These are phyloP conservation scores for Nannospalax galili DNA, from an alignment of 2,113 vertebrate genomes.

Conservation along the genomic window DNA sequence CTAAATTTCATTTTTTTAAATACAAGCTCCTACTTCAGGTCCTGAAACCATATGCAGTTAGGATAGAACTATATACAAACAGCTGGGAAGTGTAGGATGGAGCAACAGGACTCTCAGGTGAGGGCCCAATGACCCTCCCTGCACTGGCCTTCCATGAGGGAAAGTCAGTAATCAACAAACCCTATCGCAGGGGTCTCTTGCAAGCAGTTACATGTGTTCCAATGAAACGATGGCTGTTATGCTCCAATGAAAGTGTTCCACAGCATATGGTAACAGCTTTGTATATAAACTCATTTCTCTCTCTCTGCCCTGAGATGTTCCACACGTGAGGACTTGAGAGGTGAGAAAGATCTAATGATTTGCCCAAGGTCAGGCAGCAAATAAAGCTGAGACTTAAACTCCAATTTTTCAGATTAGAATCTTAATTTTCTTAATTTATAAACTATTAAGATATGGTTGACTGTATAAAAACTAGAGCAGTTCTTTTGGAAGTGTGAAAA, in stretches of 20 bases:
- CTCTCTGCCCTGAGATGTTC: not conserved
- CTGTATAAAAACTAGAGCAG: slow-evolving; percentile 40
- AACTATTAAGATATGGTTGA: slow-evolving; percentile 26
- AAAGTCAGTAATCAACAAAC: not conserved
- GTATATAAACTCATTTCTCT: not conserved
- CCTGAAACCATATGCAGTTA: not conserved
- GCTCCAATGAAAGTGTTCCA: not conserved
- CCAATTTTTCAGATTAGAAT: slow-evolving; percentile 40
- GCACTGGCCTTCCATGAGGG: too few species aligned
- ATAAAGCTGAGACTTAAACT: not conserved
- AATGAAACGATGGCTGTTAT: not conserved
- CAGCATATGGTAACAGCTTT: slow-evolving; percentile 16
- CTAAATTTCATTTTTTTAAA: too few species aligned
- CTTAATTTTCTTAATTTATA: slow-evolving; percentile 48
- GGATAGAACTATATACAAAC: not conserved
- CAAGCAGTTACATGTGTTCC: not conserved
- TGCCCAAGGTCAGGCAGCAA: slow-evolving; percentile 14
- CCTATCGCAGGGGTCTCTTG: not conserved
- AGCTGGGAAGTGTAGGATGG: not conserved
- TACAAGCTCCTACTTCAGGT: too few species aligned
- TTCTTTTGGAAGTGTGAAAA: slow-evolving; percentile 51
- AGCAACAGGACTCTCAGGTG: not conserved
- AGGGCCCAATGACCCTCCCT: not conserved
- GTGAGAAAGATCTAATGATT: slow-evolving; percentile 45
- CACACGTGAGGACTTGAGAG: not conserved